Base-by-base conservation (phyloP, 2,888 invertebrate genomes). In the Hydriomena furcata region DNA sequence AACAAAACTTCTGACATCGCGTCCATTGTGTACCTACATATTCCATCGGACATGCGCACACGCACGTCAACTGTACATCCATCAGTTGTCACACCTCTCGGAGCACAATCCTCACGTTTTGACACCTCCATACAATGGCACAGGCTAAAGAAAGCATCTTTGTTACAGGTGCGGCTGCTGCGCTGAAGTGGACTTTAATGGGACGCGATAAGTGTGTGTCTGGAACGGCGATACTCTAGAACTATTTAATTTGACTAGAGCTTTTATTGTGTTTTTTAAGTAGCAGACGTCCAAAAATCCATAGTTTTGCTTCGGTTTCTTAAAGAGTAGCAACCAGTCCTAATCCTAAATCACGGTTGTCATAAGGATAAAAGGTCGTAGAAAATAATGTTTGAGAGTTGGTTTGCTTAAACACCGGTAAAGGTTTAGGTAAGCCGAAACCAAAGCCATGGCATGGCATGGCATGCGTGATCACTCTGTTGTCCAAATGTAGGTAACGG, bases 401-500 rank as follows among this genome's bases (percentile, higher is more conserved):
- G n/a, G n/a, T n/a, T n/a, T n/a, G n/a, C n/a, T n/a, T n/a, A n/a
- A n/a, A n/a, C n/a, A n/a, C n/a, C n/a, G n/a, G n/a, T n/a, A n/a
- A n/a, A n/a, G n/a, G n/a, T n/a, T n/a, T n/a, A n/a, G n/a, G n/a
- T n/a, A n/a, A n/a, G n/a, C n/a, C n/a, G n/a, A n/a, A n/a, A n/a
- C n/a, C n/a, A n/a, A n/a, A n/a, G n/a, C n/a, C n/a, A n/a, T n/a
- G n/a, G n/a, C n/a, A n/a, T n/a, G n/a, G n/a, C n/a, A 20, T 13
- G 34, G 20, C 32, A 32, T 43, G 61, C 63, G 58, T 73, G 67
- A 71, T 71, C 71, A 68, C 57, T 63, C 67, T 61, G 65, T 76
- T 76, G 73, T 72, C 38, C 52, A 42, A 42, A 48, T 36, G 47
- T 58, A n/a, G n/a, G n/a, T n/a, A 59, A 58, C 61, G 61, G 68